Base-by-base conservation (phyloP, 2,888 invertebrate species). In the Tethea ocularis region DNA sequence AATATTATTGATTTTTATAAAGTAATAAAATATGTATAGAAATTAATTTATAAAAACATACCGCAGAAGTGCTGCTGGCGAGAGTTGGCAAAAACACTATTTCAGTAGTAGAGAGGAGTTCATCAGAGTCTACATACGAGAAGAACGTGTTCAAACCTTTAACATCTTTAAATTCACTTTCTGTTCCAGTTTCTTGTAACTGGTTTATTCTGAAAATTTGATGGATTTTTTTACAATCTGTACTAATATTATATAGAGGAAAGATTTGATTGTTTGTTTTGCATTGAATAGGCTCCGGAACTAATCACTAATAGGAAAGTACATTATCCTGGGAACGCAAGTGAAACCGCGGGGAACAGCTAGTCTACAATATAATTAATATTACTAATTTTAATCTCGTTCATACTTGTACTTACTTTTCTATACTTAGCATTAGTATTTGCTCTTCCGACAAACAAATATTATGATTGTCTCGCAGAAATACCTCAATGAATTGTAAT, bases 81-180 rank as follows among this genome's bases (percentile, higher is more conserved):
- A 81, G 66, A 22, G 87, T 84, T n/a, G 80, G 75, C 57, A 84
- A 38, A 33, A 77, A 66, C 11, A 84, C 75, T 54, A 84, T 64
- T n/a, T 85, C 84, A 7, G 76, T 72, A 0, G 85, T 82, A 1
- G 82, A 83, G 10, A 76, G 61, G 2, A 89, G 71, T 63, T 89
- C 89, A 22, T 89, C 88, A 0, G 74, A 59, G n/a, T 83, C 83
- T 6, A 83, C 71, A 22, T 79, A 63, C 0, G 76, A 72, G 61
- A 80, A 80, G 53, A 86, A 83, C 8, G 71, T 75, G 0, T 64
- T 61, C 15, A 88, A 63, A 0, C 86, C 88, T 36, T 57, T 76
- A 62, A 53, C 63, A 65, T 52, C 56, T 51, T 52, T 38, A 13
- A 51, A 51, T 22, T n/a, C n/a, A n/a, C n/a, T n/a, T n/a, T n/a